Base-by-base conservation (phyloP, 2,113 vertebrate species). In the Jaculus jaculus region DNA sequence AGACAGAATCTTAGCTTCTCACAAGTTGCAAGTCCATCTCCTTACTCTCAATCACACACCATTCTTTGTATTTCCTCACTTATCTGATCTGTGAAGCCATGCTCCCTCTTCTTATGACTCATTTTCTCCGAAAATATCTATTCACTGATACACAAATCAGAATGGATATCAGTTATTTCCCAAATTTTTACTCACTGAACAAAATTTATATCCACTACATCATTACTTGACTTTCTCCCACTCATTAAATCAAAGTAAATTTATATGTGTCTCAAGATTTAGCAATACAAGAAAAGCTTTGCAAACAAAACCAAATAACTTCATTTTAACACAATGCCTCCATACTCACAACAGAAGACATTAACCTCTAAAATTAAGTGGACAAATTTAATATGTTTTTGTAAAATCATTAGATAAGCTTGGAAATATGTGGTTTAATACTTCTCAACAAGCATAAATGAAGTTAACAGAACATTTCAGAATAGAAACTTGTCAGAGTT, bases 1-100 rank as follows among this genome's bases (percentile, higher is more conserved):
- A 28, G 34, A 17, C 17, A 60, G 18, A 83, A 24, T 60, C 6
- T 23, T 51, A 17, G 58, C 34, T 47, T 60, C 11, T 54, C 11
- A 8, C 1, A 2, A 9, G 13, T 17, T n/a, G 10, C 4, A 68
- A 21, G 2, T 28, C 16, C 16, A 42, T 8, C 10, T 15, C 21
- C n/a, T 21, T 66, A 17, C 34, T 39, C 9, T 21, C 8, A 58
- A 0, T 1, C 39, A 42, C 20, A 24, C 1, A 58, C 15, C 2
- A 26, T 1, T 4, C n/a, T 66, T 39, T 42, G 28, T 32, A 61
- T 21, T 37, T 39, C 5, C 2, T 68, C 3, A 23, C 16, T 54
- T 65, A 13, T 37, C 39, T 42, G 9, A 11, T 23, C 2, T 18
- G 13, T 20, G 17, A 16, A 75, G 4, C 3, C 12, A 23, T 7